A percentile compares a stretch with the other conserved stretches of the same genome.
Conservation (phyloP, 2,797 vertebrate genomes). For the Falco novaeseelandiae region DNA sequence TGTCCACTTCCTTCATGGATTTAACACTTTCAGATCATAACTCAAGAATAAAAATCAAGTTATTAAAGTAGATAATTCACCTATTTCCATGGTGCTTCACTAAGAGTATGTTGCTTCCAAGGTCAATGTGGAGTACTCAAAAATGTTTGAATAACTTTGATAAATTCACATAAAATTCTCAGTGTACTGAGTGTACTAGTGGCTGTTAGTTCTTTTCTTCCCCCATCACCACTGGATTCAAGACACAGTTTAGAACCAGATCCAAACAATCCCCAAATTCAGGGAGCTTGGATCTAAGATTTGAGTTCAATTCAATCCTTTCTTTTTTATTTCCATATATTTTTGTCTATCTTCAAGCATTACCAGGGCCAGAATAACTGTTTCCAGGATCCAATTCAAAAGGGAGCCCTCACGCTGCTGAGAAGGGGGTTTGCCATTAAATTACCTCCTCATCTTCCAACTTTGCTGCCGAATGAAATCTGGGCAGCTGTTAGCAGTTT, state of each 20-base stretch:
- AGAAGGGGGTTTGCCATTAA: constrained; percentile 30
- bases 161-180: background rate
- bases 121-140: background rate
- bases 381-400: constrained; percentile 50
- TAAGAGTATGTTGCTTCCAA: background rate
- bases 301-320: background rate
- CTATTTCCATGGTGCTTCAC: background rate
- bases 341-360: constrained; percentile 21
- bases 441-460: constrained; percentile 47
- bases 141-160: background rate
- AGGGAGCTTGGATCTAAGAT: constrained; percentile 15
- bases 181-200: background rate
- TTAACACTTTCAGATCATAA: background rate
- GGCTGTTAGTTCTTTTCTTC: background rate
- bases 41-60: background rate
- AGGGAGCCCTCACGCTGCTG: constrained; percentile 37
- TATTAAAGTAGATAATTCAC: background rate
- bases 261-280: background rate
- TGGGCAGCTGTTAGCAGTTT: constrained; percentile 43
- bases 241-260: background rate
- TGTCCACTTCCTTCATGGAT: background rate
- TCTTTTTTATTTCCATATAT: background rate
- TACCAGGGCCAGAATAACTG: background rate
- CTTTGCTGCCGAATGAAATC: constrained; percentile 34
- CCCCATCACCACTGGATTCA: background rate